Evolutionary conservation across 1,140 invertebrate genomes (phyloP), one percentile per base, ranked within the genome.

Genomic region (Hyphantria cunea): DNA sequence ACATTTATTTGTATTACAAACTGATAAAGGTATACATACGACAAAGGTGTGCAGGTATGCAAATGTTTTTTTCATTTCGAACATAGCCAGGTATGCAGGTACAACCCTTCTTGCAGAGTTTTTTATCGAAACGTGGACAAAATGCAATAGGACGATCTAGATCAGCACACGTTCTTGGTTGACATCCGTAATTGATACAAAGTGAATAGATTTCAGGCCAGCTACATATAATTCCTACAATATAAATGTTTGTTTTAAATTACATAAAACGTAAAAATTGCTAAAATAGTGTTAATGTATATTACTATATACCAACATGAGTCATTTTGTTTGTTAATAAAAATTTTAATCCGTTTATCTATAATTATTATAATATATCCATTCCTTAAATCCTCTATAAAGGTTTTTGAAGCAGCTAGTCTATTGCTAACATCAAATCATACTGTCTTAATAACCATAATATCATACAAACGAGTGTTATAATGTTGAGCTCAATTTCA

Each of bases 91-190:
- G 37, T 39, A 63, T 54, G 54, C 78, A 83, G n/a, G 70, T 0
- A 42, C 80, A 83, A 17, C 70, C 74, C 42, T 31, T 45, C 12
- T 15, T 59, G 42, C 80, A 82, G 92, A 47, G 14, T 3, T 12
- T 55, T 0, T 10, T 13, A 39, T 58, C 47, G 8, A 58, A 33
- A 37, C 17, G 94, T 4, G 45, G 34, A 50, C 69, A 77, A 11
- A 10, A 11, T 37, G 39, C 9, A 3, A 67, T 32, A 9, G 63
- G 50, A 11, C 13, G 12, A 3, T 64, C 72, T 13, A 74, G 45
- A 44, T 72, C 51, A 5, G 65, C 62, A 41, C 74, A 77, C 12
- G 66, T 64, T 14, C 15, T 37, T 8, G 45, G 31, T 15, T 17
- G 6, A 49, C 71, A 76, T 6, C 55, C 33, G 13, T 31, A 14